Evolutionary conservation across 1,140 invertebrate species (phyloP), one percentile per base, ranked within the genome.

Genomic region (Cepaea nemoralis): DNA sequence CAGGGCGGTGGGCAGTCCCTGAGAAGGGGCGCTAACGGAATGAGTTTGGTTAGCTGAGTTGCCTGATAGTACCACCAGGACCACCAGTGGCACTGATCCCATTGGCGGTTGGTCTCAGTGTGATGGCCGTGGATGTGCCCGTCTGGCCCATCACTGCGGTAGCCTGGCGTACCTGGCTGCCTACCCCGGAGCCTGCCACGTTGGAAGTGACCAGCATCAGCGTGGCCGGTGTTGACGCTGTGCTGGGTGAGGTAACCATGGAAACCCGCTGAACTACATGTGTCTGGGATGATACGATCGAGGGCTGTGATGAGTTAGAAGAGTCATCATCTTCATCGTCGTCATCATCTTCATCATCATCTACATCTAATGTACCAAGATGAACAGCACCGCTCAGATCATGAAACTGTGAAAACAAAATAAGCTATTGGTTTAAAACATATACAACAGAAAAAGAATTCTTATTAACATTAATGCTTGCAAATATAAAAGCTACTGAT

Each of bases 381-480:
- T 97, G 97, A 81, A 98, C 93, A 82, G 97, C 95, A 92, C 98
- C 98, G 89, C 96, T 96, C 89, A 97, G 92, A 84, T 96, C 96
- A 91, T 98, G 97, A 90, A 98, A 98, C 96, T 97, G 93, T 42
- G 40, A 31, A 33, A 8, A n/a, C n/a, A n/a, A n/a, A n/a, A n/a
- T n/a, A n/a, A n/a, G n/a, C n/a, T n/a, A n/a, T n/a, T n/a, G n/a
- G n/a, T n/a, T n/a, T n/a, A n/a, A n/a, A n/a, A n/a, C n/a, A n/a
- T n/a, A n/a, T n/a, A n/a, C n/a, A n/a, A n/a, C n/a, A n/a, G n/a
- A n/a, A n/a, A n/a, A n/a, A n/a, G n/a, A n/a, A n/a, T n/a, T n/a
- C n/a, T n/a, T n/a, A n/a, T n/a, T n/a, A n/a, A n/a, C n/a, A n/a
- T n/a, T n/a, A n/a, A n/a, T n/a, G n/a, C n/a, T n/a, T n/a, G n/a